These are phyloP conservation scores for Tinamus guttatus DNA, from an alignment of 2,113 vertebrate species.

Conservation along the genomic window DNA sequence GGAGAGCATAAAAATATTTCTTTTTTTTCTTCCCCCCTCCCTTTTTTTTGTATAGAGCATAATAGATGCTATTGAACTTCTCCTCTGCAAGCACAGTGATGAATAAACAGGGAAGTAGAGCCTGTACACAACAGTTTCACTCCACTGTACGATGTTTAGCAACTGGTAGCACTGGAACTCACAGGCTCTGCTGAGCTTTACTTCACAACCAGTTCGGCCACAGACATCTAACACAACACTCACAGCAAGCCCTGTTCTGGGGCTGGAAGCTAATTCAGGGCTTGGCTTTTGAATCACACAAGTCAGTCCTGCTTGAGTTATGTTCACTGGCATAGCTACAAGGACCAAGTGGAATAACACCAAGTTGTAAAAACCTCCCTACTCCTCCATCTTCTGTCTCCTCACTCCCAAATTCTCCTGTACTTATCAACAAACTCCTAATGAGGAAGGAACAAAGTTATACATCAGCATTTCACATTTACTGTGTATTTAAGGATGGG, in stretches of 20 bases:
- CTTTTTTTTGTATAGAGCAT: neutral
- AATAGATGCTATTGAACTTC: neutral
- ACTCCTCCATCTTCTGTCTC: neutral
- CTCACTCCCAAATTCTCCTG: neutral
- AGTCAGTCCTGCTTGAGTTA: neutral
- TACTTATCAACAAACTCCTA: neutral
- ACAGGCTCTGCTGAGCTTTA: neutral
- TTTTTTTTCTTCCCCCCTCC: neutral
- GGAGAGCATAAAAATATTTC: constrained; percentile 9
- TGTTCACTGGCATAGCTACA: neutral
- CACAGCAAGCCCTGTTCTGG: neutral
- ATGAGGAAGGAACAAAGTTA: neutral
- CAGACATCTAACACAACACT: neutral
- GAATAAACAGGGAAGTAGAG: neutral
- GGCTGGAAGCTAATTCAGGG: neutral
- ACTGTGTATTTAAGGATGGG: neutral
- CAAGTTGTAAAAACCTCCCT: neutral
- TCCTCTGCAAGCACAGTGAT: neutral
- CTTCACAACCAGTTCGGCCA: neutral
- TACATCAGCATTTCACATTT: neutral
- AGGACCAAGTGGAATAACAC: neutral
- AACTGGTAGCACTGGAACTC: neutral
- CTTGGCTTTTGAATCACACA: neutral
- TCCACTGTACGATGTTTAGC: neutral
- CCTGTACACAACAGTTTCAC: neutral